These are phyloP conservation scores for Neosilurus hyrtlii DNA, from an alignment of 2,797 vertebrate species.

Conservation along the genomic window DNA sequence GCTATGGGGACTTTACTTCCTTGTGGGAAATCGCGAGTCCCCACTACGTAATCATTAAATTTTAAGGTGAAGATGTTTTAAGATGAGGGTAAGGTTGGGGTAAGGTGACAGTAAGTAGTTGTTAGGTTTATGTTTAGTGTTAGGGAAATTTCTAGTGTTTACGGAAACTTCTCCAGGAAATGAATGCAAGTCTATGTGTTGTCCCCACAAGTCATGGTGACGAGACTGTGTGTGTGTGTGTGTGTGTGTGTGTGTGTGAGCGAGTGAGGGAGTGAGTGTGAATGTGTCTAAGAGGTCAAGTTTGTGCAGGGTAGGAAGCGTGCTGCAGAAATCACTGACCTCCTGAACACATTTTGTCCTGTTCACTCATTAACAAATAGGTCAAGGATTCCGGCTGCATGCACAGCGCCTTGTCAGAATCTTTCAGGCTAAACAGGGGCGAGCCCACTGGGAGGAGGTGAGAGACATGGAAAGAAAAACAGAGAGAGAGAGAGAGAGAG, in stretches of 20 bases:
- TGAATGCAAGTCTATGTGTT: no score
- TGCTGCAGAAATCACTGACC: constrained; percentile 58
- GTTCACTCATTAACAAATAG: constrained; percentile 81
- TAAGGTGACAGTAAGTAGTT: no score
- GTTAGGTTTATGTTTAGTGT: no score
- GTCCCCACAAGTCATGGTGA: no score
- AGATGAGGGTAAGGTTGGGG: no score
- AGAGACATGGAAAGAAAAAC: constrained; percentile 57
- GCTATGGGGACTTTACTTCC: no score
- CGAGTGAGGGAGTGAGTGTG: not conserved
- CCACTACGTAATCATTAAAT: no score
- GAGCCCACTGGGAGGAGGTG: constrained; percentile 44
- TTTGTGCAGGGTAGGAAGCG: constrained; percentile 10
- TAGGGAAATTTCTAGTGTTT: no score
- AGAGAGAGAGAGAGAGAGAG: not conserved
- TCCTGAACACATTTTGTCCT: constrained; percentile 64
- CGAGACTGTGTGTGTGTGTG: not conserved
- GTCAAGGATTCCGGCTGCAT: constrained; percentile 80
- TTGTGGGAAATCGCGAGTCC: no score
- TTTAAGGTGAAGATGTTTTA: no score
- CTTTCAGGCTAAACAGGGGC: constrained; percentile 71
- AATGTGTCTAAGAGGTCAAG: not conserved
- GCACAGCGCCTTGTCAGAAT: constrained; percentile 77
- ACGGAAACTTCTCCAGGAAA: no score
- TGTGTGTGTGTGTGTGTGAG: not conserved